Evolutionary conservation across 2,113 vertebrate species (phyloP), one percentile per base, ranked within the genome.

Genomic region (Neodon shergylaensis): DNA sequence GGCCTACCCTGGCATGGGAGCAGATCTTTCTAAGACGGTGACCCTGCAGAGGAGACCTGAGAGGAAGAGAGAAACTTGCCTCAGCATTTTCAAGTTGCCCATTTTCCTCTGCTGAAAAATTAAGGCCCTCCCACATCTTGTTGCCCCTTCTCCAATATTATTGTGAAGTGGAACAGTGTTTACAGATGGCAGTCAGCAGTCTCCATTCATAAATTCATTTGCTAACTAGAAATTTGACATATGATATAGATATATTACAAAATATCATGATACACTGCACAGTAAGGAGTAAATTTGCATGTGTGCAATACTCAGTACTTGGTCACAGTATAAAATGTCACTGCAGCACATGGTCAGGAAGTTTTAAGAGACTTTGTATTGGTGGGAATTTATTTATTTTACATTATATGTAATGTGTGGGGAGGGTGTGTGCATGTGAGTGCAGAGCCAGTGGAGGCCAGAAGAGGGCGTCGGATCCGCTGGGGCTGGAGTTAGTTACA

Each of bases 181-280:
- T 82, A 58, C 11, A 76, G 76, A 88, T 22, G 79, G 36, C 22
- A 94, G 58, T 61, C 49, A 76, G 28, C 26, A 63, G 36, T 72
- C 42, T 44, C 10, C 4, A 19, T 63, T 17, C 11, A 61, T 86
- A 47, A 82, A 78, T 94, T 78, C 94, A 95, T 36, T 83, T 95
- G 70, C 31, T 88, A 76, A 94, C 26, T 44, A 84, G 22, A 39
- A 65, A 81, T 82, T 72, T 52, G 94, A 82, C 31, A 52, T 52
- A 31, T 78, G 21, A 49, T 87, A 89, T 91, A 91, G 47, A 47
- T 91, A 54, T 79, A n/a, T 24, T 88, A 94, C 39, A 74, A 88
- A 68, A 73, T 83, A 83, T 90, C 31, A 66, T 90, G 44, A 81
- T 83, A 70, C 22, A 65, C 65, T 88, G 1, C 44, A 91, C 54